A percentile compares a stretch with the other conserved stretches of the same genome.
These are phyloP conservation scores for Capreolus pygargus DNA, from an alignment of 2,113 vertebrate species.

Conservation along the genomic window DNA sequence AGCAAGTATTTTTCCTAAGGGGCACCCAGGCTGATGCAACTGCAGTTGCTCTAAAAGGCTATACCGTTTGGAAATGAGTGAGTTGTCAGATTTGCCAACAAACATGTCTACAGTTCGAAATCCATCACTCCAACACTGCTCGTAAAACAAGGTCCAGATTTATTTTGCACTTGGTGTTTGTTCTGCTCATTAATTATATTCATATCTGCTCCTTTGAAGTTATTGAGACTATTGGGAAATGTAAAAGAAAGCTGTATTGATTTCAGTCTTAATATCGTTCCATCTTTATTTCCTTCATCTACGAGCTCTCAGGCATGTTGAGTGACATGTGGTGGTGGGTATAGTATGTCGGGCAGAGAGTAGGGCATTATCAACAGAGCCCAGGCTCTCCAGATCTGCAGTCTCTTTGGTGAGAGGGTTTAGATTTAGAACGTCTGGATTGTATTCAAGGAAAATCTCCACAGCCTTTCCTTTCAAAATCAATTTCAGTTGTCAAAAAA, in stretches of 20 bases:
- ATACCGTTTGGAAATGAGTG: constrained; percentile 60
- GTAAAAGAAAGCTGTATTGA: constrained; percentile 83
- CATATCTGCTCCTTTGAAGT: constrained; percentile 86
- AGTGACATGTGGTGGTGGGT: constrained; percentile 67
- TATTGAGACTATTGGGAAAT: constrained; percentile 83
- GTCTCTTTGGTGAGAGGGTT: constrained; percentile 54
- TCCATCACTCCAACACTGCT: not conserved
- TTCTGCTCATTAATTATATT: constrained; percentile 85
- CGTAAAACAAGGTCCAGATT: constrained; percentile 59
- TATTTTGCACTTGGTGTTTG: constrained; percentile 74
- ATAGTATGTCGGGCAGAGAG: constrained; percentile 41
- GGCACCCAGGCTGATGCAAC: constrained; percentile 11
- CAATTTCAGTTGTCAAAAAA: constrained; percentile 72
- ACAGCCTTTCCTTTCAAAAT: constrained; percentile 72
- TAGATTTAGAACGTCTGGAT: constrained; percentile 72
- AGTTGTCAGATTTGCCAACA: constrained; percentile 58
- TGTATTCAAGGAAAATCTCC: constrained; percentile 68
- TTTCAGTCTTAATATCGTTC: constrained; percentile 79
- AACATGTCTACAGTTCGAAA: constrained; percentile 65
- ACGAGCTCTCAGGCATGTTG: constrained; percentile 49
- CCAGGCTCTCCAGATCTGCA: constrained; percentile 27
- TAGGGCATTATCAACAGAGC: constrained; percentile 49
- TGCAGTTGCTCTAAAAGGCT: constrained; percentile 62
- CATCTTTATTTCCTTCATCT: constrained; percentile 79
- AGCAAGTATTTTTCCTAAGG: constrained; percentile 63